Conservation (phyloP, 2,797 vertebrate genomes). For the Nannoperca australis region DNA sequence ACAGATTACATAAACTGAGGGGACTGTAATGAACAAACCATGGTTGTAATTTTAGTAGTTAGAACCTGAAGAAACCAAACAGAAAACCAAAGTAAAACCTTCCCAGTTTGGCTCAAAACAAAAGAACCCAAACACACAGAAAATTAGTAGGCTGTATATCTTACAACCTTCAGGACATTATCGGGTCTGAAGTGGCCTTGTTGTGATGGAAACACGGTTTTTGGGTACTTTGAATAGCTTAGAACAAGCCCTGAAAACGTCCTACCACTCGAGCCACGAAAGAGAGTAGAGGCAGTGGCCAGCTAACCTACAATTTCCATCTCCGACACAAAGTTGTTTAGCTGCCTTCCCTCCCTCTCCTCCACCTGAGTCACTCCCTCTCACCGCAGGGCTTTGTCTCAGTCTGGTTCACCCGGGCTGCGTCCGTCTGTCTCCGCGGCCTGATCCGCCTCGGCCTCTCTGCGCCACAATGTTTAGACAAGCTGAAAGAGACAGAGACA, state of each 20-base stretch:
- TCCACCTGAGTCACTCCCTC: constrained; percentile 65
- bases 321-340: constrained; percentile 36
- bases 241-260: constrained; percentile 3
- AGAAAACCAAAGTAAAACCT: constrained; percentile 17
- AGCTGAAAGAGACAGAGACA: constrained; percentile 54
- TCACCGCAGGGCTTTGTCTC: constrained; percentile 64
- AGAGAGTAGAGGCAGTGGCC: constrained; percentile 12
- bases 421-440: constrained; percentile 54
- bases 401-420: constrained; percentile 39
- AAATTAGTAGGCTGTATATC: neutral
- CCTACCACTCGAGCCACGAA: neutral
- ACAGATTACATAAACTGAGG: constrained; percentile 17
- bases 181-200: constrained; percentile 26
- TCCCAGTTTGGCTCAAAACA: neutral
- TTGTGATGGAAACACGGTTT: neutral
- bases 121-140: neutral
- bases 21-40: neutral
- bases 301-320: constrained; percentile 52
- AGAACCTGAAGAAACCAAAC: neutral
- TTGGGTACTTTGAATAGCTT: constrained; percentile 1
- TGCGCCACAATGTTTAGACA: constrained; percentile 72
- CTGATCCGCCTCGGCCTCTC: constrained; percentile 36
- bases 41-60: constrained; percentile 12
- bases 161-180: neutral
- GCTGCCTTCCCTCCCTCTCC: constrained; percentile 27